phyloP scores from a whole-genome alignment of 2,888 invertebrate species.

The Zaprionus obscuricornis region DNA sequence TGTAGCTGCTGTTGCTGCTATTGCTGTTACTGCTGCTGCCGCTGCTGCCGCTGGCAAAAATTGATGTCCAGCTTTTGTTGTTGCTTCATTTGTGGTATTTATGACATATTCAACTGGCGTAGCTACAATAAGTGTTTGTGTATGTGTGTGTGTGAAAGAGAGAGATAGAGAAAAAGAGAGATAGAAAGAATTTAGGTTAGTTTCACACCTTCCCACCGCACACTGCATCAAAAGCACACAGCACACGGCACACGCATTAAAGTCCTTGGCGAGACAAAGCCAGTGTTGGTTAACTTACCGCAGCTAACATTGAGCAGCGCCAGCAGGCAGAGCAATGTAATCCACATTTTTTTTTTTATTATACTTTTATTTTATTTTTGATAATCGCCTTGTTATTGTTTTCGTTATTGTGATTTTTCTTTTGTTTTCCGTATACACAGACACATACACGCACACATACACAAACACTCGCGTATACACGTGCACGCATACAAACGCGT shows the following conservation, averaged over 20 bases:
- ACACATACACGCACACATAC: constrained; percentile 18
- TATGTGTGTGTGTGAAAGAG: too few species aligned
- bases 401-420: constrained; percentile 56
- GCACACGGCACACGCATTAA: too few species aligned
- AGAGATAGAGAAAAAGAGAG: not conserved
- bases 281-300: constrained; percentile 43
- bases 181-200: constrained; percentile 53
- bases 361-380: constrained; percentile 27
- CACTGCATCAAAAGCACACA: too few species aligned
- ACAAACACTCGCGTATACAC: constrained; percentile 18
- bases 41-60: constrained; percentile 26
- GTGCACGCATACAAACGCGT: constrained; percentile 14
- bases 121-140: constrained; percentile 42
- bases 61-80: constrained; percentile 41
- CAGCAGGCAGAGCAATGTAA: constrained; percentile 45
- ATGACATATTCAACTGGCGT: constrained; percentile 70
- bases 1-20: constrained; percentile 24
- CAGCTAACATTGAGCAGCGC: constrained; percentile 44
- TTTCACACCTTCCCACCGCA: constrained; percentile 53
- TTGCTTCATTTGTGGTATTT: constrained; percentile 53
- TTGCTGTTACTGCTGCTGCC: constrained; percentile 2
- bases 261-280: too few species aligned
- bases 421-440: constrained; percentile 62
- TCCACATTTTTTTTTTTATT: constrained; percentile 37
- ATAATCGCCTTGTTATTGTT: constrained; percentile 49